A percentile compares a stretch with the other conserved stretches of the same genome.
Conservation (phyloP, 2,797 vertebrate genomes). For the Rousettus madagascariensis region DNA sequence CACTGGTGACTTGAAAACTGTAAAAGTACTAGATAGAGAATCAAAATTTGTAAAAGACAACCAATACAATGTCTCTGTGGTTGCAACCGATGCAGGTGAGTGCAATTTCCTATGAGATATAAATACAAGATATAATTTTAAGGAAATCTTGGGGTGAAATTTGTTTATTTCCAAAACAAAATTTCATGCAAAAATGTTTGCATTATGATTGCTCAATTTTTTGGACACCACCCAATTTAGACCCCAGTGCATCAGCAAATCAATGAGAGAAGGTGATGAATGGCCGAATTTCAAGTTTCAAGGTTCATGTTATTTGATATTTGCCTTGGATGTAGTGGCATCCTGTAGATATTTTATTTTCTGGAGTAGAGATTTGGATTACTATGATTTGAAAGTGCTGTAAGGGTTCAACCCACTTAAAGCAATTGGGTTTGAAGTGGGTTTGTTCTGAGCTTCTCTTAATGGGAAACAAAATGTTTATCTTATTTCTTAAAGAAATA, state of each 20-base stretch:
- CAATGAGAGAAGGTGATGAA: background rate
- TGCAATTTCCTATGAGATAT: constrained; percentile 51
- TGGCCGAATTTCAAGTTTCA: background rate
- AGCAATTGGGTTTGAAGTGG: background rate
- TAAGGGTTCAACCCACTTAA: background rate
- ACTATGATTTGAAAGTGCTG: background rate
- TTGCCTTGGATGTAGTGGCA: background rate
- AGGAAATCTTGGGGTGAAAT: background rate
- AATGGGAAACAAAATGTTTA: background rate
- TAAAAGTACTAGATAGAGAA: constrained; percentile 90
- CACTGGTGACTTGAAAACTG: constrained; percentile 87
- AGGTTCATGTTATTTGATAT: background rate
- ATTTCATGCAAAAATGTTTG: background rate
- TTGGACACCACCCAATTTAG: background rate
- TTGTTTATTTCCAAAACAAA: constrained; percentile 23
- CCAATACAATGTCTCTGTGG: constrained; percentile 84
- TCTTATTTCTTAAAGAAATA: background rate
- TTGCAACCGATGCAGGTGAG: constrained; percentile 85
- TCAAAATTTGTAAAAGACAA: constrained; percentile 84
- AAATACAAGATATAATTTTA: background rate
- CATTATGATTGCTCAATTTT: background rate
- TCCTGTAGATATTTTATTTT: background rate
- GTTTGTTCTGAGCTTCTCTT: background rate
- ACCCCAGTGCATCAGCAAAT: background rate
- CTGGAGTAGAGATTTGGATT: background rate